These are phyloP conservation scores for Ectemnius cavifrons DNA, from an alignment of 2,888 invertebrate species.

Conservation along the genomic window DNA sequence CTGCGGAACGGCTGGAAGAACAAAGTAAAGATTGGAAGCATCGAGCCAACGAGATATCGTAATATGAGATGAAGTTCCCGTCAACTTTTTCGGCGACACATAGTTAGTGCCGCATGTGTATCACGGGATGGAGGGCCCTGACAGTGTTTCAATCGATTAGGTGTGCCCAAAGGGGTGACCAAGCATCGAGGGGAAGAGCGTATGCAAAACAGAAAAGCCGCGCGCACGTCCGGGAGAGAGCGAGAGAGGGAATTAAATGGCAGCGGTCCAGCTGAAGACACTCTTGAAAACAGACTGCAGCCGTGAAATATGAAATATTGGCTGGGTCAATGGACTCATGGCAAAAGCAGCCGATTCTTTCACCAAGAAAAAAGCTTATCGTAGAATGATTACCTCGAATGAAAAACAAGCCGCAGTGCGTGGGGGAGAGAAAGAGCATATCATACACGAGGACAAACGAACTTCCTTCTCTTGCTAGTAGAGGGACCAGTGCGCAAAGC, in stretches of 20 bases:
- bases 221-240: constrained; percentile 13
- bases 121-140: constrained; percentile 33
- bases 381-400: too few species aligned
- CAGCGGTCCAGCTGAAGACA: constrained; percentile 39
- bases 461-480: neutral
- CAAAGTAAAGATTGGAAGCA: neutral
- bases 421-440: neutral
- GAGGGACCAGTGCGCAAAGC: neutral
- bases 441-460: neutral
- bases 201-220: constrained; percentile 48
- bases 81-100: constrained; percentile 33
- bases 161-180: constrained; percentile 39
- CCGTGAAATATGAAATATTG: constrained; percentile 5
- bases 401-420: neutral
- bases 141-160: constrained; percentile 56
- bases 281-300: neutral
- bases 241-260: constrained; percentile 37
- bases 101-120: constrained; percentile 29
- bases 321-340: neutral
- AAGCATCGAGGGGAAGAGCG: constrained; percentile 35
- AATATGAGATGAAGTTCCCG: neutral
- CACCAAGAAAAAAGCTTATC: too few species aligned
- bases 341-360: neutral
- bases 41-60: too few species aligned
- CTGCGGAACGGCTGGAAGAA: neutral